A percentile compares a stretch with the other conserved stretches of the same genome.
Conservation (phyloP, 2,797 vertebrate genomes). For the Anguilla obscura region DNA sequence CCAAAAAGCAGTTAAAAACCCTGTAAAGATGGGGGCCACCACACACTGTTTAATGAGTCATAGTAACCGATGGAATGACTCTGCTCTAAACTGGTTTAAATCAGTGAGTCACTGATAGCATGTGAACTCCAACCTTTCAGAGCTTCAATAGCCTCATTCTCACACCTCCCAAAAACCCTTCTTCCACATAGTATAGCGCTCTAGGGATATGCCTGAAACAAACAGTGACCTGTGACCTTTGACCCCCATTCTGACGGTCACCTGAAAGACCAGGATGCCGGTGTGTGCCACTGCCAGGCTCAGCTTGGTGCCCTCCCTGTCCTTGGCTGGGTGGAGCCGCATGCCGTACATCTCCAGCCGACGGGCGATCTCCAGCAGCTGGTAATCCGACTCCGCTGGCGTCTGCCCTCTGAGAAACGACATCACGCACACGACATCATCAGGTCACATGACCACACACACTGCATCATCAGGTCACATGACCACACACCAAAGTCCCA, state of each 20-base stretch:
- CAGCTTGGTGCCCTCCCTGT: slow-evolving; percentile 90
- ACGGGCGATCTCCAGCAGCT: slow-evolving; percentile 90
- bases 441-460: neutral
- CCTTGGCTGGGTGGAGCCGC: slow-evolving; percentile 91
- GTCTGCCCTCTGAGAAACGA: slow-evolving; percentile 83
- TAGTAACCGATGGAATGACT: neutral
- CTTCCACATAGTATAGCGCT: neutral
- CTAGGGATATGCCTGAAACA: neutral
- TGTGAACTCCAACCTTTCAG: neutral
- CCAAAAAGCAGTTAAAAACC: neutral
- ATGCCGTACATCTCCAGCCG: slow-evolving; percentile 94
- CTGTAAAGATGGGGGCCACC: neutral
- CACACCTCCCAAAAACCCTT: neutral
- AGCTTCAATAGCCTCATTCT: neutral
- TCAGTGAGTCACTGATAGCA: neutral
- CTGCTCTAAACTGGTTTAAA: neutral
- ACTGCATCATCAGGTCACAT: neutral
- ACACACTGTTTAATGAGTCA: neutral
- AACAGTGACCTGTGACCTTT: neutral
- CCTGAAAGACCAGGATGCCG: slow-evolving; percentile 96
- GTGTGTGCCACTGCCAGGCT: slow-evolving; percentile 91
- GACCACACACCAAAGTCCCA: neutral
- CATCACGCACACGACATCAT: slow-evolving; percentile 36
- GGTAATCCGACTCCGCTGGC: slow-evolving; percentile 94
- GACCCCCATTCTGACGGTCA: slow-evolving; percentile 47